Conservation (phyloP, 2,113 vertebrate genomes). For the Tenebrosternarchus preto region DNA sequence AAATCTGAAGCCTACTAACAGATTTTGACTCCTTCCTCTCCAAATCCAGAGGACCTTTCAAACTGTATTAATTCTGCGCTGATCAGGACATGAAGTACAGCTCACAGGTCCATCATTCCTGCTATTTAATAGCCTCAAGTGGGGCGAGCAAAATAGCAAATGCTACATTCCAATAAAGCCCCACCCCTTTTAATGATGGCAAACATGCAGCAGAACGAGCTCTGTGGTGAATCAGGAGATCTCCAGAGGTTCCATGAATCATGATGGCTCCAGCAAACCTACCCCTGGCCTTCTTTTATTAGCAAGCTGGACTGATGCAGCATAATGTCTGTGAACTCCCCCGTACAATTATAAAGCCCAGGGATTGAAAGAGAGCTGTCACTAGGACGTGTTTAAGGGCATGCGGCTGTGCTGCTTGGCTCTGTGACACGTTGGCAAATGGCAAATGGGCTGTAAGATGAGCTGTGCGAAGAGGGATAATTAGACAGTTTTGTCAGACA, state of each 20-base stretch:
- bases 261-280: constrained; percentile 66
- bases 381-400: constrained; percentile 85
- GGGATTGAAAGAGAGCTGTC: constrained; percentile 84
- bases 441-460: constrained; percentile 78
- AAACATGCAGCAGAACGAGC: constrained; percentile 8
- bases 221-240: constrained; percentile 49
- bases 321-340: constrained; percentile 82
- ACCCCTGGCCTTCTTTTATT: constrained; percentile 73
- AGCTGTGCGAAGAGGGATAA: constrained; percentile 87
- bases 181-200: not conserved
- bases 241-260: constrained; percentile 63
- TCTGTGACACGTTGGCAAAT: constrained; percentile 80
- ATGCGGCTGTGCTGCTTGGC: constrained; percentile 84
- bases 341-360: constrained; percentile 81
- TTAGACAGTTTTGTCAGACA: constrained; percentile 89
- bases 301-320: constrained; percentile 78
- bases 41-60: not conserved
- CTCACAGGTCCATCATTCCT: no score
- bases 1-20: not conserved
- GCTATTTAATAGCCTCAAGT: no score
- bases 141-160: no score
- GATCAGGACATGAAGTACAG: not conserved
- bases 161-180: not conserved
- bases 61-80: not conserved
- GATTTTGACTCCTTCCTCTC: not conserved